Percentiles rank a stretch among this genome's conserved stretches.
phyloP scores from a whole-genome alignment of 2,113 vertebrate genomes.

The Anoplopoma fimbria region DNA sequence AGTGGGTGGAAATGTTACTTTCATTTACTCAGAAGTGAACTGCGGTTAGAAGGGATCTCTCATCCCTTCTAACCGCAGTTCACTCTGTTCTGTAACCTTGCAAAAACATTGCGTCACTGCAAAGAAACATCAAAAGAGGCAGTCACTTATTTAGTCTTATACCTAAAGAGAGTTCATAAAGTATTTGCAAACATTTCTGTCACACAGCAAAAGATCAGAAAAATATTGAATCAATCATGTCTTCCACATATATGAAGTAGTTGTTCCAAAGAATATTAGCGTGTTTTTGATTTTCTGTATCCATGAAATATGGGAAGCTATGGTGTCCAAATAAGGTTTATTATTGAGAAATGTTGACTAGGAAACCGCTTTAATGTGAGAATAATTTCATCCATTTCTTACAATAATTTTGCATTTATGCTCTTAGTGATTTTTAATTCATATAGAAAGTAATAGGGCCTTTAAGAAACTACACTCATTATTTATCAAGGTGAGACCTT shows the following conservation, averaged over 20 bases:
- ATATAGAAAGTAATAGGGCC: not conserved
- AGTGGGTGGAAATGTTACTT: constrained; percentile 14
- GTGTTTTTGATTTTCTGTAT: not conserved
- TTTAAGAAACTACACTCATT: not conserved
- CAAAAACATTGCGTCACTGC: constrained; percentile 12
- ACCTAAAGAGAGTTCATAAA: not conserved
- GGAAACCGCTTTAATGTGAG: constrained; percentile 28
- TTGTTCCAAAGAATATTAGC: not conserved
- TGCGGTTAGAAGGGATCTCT: constrained; percentile 25
- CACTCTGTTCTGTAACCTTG: not conserved
- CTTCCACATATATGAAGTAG: not conserved
- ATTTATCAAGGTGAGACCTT: too few species aligned
- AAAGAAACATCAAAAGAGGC: constrained; percentile 23
- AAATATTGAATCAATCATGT: not conserved
- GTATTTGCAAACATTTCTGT: constrained; percentile 15
- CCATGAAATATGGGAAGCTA: not conserved
- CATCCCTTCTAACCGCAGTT: constrained; percentile 8
- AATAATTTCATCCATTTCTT: constrained; percentile 13
- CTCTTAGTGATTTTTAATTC: not conserved
- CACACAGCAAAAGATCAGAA: not conserved
- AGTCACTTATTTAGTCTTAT: not conserved
- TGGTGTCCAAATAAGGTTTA: not conserved
- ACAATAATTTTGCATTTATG: constrained; percentile 13
- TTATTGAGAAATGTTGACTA: not conserved
- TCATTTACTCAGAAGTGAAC: constrained; percentile 4